phyloP scores from a whole-genome alignment of 2,888 invertebrate species.

The Iselma pallidipennis region DNA sequence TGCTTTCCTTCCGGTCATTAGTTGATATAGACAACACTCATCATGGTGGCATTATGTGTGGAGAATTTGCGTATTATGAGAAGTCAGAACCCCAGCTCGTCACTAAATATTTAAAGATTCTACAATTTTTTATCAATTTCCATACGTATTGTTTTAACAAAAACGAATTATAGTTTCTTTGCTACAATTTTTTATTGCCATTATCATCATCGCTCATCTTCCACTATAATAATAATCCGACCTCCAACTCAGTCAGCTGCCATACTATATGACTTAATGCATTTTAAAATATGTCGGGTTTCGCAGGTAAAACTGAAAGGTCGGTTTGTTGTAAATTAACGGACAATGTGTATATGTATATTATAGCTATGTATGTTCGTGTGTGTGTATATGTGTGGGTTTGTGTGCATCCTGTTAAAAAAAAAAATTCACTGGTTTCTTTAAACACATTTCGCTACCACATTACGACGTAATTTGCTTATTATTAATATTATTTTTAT shows the following conservation, averaged over 20 bases:
- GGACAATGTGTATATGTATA: constrained; percentile 13
- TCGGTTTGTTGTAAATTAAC: constrained; percentile 19
- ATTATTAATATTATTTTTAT: constrained; percentile 32
- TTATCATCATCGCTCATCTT: constrained; percentile 19
- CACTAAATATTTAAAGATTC: no score
- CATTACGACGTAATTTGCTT: constrained; percentile 36
- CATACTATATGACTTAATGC: constrained; percentile 40
- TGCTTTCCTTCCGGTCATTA: constrained; percentile 31
- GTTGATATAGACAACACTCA: constrained; percentile 24
- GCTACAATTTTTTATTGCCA: constrained; percentile 7
- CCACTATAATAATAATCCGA: constrained; percentile 18
- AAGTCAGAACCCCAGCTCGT: no score
- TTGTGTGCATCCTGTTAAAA: constrained; percentile 15
- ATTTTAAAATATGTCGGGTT: constrained; percentile 41
- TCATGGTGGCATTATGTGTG: constrained; percentile 33
- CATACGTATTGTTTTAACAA: neutral
- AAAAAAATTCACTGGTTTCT: constrained; percentile 20
- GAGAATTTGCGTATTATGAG: constrained; percentile 27
- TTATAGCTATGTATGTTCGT: no score
- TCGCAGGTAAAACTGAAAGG: constrained; percentile 26
- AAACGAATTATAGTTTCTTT: no score
- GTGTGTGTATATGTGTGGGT: neutral
- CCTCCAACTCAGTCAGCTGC: constrained; percentile 32
- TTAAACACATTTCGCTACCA: constrained; percentile 33
- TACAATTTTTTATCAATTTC: no score